These are phyloP conservation scores for Clarias gariepinus DNA, from an alignment of 2,113 vertebrate species.

Conservation along the genomic window DNA sequence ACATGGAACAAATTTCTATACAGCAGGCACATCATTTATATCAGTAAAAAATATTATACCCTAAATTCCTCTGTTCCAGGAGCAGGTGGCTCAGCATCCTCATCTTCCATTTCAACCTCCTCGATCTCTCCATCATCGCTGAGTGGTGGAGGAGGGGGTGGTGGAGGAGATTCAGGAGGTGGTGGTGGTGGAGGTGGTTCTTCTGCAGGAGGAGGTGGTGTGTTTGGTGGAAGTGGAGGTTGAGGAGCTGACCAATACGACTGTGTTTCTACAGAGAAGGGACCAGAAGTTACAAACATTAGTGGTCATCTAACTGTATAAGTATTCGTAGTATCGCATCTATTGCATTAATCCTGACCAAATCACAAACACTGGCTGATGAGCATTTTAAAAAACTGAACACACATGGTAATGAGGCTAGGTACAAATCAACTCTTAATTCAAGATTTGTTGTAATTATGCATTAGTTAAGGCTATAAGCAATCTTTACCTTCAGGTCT, in stretches of 20 bases:
- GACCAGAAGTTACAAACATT: constrained; percentile 40
- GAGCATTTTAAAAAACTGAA: too few species aligned
- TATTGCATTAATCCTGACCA: background rate
- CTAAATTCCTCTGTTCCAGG: constrained; percentile 86
- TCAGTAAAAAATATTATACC: constrained; percentile 20
- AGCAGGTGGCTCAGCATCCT: constrained; percentile 90
- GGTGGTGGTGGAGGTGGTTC: constrained; percentile 78
- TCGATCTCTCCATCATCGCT: constrained; percentile 89
- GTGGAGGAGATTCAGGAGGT: constrained; percentile 74
- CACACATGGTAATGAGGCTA: too few species aligned
- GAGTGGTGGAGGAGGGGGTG: constrained; percentile 80
- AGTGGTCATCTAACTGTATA: background rate
- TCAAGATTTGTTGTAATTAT: too few species aligned
- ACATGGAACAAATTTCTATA: background rate
- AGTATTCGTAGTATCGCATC: background rate
- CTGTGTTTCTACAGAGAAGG: constrained; percentile 62
- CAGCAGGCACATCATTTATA: background rate
- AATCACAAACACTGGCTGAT: background rate
- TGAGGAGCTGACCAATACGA: constrained; percentile 77
- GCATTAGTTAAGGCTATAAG: too few species aligned
- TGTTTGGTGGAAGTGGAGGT: constrained; percentile 75
- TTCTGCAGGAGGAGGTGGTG: constrained; percentile 84
- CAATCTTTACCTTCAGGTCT: too few species aligned
- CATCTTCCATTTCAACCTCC: constrained; percentile 98
- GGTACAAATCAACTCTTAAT: too few species aligned